Conservation (phyloP, 2,113 vertebrate genomes). For the Mugil cephalus region DNA sequence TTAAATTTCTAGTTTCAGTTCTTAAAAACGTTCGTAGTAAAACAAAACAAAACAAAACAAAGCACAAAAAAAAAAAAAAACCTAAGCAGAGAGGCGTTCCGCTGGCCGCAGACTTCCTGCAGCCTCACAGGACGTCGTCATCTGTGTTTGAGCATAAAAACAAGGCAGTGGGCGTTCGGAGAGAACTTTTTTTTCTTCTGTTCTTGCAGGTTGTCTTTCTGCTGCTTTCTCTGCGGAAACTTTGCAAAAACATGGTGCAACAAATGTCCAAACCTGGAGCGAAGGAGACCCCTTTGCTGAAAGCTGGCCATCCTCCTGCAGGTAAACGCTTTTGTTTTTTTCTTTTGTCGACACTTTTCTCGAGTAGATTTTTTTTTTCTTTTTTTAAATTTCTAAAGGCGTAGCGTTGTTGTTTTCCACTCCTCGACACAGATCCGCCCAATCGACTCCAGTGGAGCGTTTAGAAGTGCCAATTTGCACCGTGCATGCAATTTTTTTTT, state of each 20-base stretch:
- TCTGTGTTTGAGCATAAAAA: conserved; percentile 65
- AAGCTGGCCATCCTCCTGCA: conserved; percentile 83
- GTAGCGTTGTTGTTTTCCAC: conserved; percentile 24
- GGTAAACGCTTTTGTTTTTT: conserved; percentile 54
- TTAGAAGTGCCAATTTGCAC: too few species aligned
- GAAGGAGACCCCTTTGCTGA: conserved; percentile 64
- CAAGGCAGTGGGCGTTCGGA: conserved; percentile 55
- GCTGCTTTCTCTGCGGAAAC: conserved; percentile 18
- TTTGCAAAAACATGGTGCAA: conserved; percentile 75
- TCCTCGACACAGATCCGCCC: neutral
- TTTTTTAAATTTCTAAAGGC: neutral
- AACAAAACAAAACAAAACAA: neutral
- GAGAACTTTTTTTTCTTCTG: neutral
- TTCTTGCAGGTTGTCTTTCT: conserved; percentile 15
- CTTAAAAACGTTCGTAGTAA: neutral
- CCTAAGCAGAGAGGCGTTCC: conserved; percentile 27
- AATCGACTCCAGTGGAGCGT: neutral
- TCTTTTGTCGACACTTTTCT: neutral
- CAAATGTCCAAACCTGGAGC: conserved; percentile 67
- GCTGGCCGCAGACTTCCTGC: conserved; percentile 54
- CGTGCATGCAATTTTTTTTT: too few species aligned
- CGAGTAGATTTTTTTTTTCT: too few species aligned
- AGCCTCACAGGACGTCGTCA: conserved; percentile 63
- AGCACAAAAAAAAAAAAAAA: neutral
- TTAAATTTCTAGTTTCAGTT: too few species aligned